Evolutionary conservation across 1,140 invertebrate genomes (phyloP).

Genomic region (Drosophila fuyamai): DNA sequence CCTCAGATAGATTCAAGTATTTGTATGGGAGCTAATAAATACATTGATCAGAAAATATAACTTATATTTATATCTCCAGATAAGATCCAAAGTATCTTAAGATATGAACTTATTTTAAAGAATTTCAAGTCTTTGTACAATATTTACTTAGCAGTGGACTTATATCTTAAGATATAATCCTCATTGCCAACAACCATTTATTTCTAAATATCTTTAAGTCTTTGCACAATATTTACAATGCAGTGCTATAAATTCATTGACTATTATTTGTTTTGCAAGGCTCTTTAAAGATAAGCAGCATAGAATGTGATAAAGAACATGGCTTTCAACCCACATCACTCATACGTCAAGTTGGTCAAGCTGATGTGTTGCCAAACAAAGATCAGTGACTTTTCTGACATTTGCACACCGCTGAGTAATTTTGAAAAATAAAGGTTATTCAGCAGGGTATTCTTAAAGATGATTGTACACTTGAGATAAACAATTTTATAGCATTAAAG

Average conservation of each 20-base stretch:
- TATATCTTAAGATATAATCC: not conserved
- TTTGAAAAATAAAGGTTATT: conserved; percentile 4
- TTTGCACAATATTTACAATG: not conserved
- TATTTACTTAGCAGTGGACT: not conserved
- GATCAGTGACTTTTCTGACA: conserved; percentile 14
- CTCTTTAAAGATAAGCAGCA: conserved; percentile 16
- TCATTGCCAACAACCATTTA: too few relatives aligned
- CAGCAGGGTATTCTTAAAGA: conserved; percentile 4
- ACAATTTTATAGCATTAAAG: conserved; percentile 6
- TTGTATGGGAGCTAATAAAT: not conserved
- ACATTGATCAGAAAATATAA: not conserved
- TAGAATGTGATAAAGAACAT: conserved; percentile 16
- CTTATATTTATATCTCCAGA: not conserved
- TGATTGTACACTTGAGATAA: conserved; percentile 3
- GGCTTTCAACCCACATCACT: conserved; percentile 19
- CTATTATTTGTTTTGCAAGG: conserved; percentile 21
- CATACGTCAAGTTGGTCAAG: conserved; percentile 49
- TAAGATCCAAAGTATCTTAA: not conserved
- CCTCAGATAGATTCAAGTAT: not conserved
- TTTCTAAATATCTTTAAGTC: too few relatives aligned
- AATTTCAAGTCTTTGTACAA: conserved; percentile 2
- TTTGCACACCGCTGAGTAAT: conserved; percentile 16
- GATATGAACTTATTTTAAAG: not conserved
- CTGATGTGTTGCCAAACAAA: conserved; percentile 22
- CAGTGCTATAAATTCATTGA: conserved; percentile 3